Evolutionary conservation across 2,888 invertebrate genomes (phyloP), one percentile per base, ranked within the genome.

Genomic region (Linhomoeus sp.): DNA sequence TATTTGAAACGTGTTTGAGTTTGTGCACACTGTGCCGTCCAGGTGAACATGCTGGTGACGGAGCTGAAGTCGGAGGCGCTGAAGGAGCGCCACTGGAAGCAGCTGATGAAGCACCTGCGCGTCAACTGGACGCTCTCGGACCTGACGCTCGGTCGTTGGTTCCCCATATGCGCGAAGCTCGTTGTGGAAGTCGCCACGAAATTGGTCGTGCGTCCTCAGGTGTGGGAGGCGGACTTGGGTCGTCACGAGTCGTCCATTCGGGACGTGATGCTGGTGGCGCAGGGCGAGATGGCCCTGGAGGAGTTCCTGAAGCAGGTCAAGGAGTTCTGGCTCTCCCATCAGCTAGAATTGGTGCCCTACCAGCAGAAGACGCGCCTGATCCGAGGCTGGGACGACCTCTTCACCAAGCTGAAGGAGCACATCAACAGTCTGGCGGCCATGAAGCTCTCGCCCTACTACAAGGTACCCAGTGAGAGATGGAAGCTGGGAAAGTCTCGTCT

Each of bases 341-440:
- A 92, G 63, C 72, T 99, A 55, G 97, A 99, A 64, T 70, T 99
- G 60, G 84, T 97, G 56, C 90, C 88, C 71, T 99, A 97, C 67
- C 97, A 99, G 70, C 92, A 84, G 71, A 97, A 97, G 67, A 97
- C 94, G 66, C 80, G 86, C 61, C 77, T 99, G 55, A 97, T 99
- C 63, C 76, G 90, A 52, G 97, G 97, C 29, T 99, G 97, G 97
- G 97, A 99, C 67, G 97, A 99, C 69, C 74, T 99, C n/a, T 99
- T 99, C 71, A 94, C 87, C 70, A 97, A 94, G 72, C 86, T 99
- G 15, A 97, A 97, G 67, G 97, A 99, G 63, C 97, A 99, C 68
- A 97, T 97, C 51, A 97, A 97, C 73, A 92, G 90, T 17, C 85
- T 99, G 14, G 87, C 92, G 20, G 97, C 97, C 45, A 99, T 99